phyloP scores from a whole-genome alignment of 2,113 vertebrate genomes.

The Heliornis fulica region DNA sequence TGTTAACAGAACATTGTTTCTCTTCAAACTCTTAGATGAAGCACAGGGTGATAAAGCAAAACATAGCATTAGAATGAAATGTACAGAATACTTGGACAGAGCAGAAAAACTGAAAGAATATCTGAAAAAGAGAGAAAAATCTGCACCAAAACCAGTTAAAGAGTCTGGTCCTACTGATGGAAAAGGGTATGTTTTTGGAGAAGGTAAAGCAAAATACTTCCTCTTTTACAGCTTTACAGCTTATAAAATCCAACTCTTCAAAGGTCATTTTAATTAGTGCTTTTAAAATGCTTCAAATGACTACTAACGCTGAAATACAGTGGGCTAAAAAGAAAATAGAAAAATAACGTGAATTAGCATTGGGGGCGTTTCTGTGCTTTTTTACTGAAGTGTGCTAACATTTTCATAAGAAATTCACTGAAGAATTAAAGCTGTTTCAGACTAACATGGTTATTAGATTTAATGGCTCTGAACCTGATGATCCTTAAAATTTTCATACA shows the following conservation, averaged over 20 bases:
- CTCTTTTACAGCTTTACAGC: neutral
- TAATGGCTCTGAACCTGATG: neutral
- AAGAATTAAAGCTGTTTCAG: neutral
- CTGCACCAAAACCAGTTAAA: slow-evolving; percentile 88
- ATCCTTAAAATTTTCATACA: neutral
- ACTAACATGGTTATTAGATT: neutral
- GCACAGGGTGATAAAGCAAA: slow-evolving; percentile 93
- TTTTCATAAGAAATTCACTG: neutral
- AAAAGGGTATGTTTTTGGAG: slow-evolving; percentile 84
- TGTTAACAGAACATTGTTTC: slow-evolving; percentile 10
- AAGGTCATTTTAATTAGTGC: neutral
- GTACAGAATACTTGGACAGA: slow-evolving; percentile 92
- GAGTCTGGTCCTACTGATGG: slow-evolving; percentile 84
- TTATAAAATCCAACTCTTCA: neutral
- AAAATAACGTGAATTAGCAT: neutral
- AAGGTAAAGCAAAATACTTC: slow-evolving; percentile 37
- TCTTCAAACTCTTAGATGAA: slow-evolving; percentile 83
- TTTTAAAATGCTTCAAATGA: neutral
- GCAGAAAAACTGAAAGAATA: slow-evolving; percentile 95
- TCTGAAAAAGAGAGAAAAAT: slow-evolving; percentile 90
- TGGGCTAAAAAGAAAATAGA: neutral
- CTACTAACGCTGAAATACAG: neutral
- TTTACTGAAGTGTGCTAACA: neutral
- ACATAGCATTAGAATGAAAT: slow-evolving; percentile 90
- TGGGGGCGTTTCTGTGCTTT: neutral